Percentiles rank a stretch among this genome's conserved stretches.
These are phyloP conservation scores for Altica lythri DNA, from an alignment of 2,888 invertebrate genomes.

Conservation along the genomic window DNA sequence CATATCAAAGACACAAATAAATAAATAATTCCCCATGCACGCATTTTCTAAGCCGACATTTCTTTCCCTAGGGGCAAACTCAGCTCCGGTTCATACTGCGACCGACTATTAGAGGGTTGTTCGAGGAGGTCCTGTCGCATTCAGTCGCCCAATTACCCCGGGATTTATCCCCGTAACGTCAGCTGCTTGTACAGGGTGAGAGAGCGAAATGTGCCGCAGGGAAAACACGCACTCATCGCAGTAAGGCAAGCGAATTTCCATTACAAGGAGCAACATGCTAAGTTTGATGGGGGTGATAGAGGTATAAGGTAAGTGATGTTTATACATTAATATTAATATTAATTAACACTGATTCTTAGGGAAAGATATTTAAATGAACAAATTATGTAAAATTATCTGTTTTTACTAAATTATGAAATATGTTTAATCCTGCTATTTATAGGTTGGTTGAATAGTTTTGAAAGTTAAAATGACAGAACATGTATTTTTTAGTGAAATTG, in stretches of 20 bases:
- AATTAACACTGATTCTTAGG: no score
- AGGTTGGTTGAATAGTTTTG: no score
- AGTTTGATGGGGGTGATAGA: constrained; percentile 76
- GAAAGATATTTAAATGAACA: no score
- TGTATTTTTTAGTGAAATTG: no score
- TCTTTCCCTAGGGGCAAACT: constrained; percentile 4
- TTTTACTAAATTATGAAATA: no score
- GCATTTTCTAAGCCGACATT: constrained; percentile 10
- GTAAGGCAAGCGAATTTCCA: constrained; percentile 79
- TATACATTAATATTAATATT: no score
- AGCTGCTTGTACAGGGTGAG: constrained; percentile 60
- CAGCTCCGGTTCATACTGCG: constrained; percentile 78
- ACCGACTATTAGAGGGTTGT: constrained; percentile 78
- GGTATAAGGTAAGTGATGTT: constrained; percentile 76
- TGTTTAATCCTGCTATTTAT: no score
- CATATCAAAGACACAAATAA: constrained; percentile 14
- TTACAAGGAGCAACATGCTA: constrained; percentile 77
- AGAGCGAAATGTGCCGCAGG: constrained; percentile 63
- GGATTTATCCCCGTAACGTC: constrained; percentile 85
- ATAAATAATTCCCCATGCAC: constrained; percentile 16
- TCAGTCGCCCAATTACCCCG: constrained; percentile 89
- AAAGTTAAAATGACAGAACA: no score
- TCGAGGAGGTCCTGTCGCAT: constrained; percentile 68
- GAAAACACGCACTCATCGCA: constrained; percentile 75
- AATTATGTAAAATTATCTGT: no score